A percentile compares a stretch with the other conserved stretches of the same genome.
Conservation (phyloP, 2,113 vertebrate genomes). For the Elanoides forficatus region DNA sequence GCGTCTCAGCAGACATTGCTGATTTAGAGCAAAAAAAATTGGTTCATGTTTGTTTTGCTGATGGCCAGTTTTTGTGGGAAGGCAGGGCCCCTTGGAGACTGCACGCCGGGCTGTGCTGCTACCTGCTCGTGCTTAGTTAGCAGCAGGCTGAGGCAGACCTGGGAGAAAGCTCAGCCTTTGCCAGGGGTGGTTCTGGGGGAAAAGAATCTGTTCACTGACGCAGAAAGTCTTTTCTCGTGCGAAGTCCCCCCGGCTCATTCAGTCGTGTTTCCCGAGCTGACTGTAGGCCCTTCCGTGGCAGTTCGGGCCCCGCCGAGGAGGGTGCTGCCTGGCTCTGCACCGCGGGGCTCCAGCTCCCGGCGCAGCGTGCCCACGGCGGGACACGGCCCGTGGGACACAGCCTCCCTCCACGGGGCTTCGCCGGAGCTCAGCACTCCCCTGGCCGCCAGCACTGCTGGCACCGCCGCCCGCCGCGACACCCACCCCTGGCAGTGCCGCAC, state of each 20-base stretch:
- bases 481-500: accelerated
- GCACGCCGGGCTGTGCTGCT: not conserved
- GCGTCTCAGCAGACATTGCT: not conserved
- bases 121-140: not conserved
- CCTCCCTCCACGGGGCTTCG: accelerated
- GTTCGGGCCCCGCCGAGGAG: not conserved
- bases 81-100: not conserved
- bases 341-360: not conserved
- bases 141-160: not conserved
- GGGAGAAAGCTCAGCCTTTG: not conserved
- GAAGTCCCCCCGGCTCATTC: not conserved
- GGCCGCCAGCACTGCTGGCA: not conserved
- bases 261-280: not conserved
- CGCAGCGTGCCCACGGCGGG: accelerated
- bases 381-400: accelerated
- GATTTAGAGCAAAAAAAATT: not conserved
- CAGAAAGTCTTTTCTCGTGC: slow-evolving; percentile 8
- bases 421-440: not conserved
- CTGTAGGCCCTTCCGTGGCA: not conserved
- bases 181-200: not conserved
- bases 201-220: slow-evolving; percentile 14
- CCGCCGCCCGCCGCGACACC: accelerated
- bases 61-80: not conserved
- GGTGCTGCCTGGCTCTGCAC: not conserved
- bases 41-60: not conserved